Evolutionary conservation across 2,888 invertebrate species (phyloP), one percentile per base, ranked within the genome.

Genomic region (Pasiphila rectangulata): DNA sequence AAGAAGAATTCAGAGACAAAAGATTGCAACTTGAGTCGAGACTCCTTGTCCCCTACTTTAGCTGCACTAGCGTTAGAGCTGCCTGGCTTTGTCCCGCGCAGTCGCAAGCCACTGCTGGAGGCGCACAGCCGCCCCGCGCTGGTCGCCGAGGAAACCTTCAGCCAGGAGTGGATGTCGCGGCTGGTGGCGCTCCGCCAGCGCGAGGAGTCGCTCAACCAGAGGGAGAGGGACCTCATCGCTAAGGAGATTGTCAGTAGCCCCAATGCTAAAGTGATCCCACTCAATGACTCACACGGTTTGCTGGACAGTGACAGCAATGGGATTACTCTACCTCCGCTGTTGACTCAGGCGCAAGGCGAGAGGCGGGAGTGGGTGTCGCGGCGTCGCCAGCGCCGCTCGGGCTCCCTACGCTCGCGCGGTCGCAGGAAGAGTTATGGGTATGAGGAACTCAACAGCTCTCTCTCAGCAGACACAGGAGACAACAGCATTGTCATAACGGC

Each of bases 381-480:
- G 4, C 76, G 82, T 4, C 75, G 72, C 1, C 79, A 64, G 9
- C 74, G 78, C 1, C 72, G 76, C 20, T 56, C 71, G 0, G 64
- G 71, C 39, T 81, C 83, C 0, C 60, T 72, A 42, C 75, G 79
- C 15, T 37, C 69, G 2, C 69, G 74, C 9, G 60, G 62, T 1
- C 77, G 79, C 40, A 72, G 85, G 45, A 75, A 79, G 66, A 83
- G 75, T 54, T 80, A 67, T 17, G 79, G 72, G 0, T 91, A 90
- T 50, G 90, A 90, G 41, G 91, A 91, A 55, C 70, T 91, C 17
- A 90, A 91, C 64, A 91, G 91, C 54, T 91, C 91, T 0, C 69
- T 91, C 30, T 91, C 91, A 0, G 91, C 91, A 0, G 91, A 91
- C 51, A 68, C 86, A 2, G 90, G 91, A 0, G 91, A 91, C 43